phyloP scores from a whole-genome alignment of 2,888 invertebrate species.

The Parnassius smintheus region DNA sequence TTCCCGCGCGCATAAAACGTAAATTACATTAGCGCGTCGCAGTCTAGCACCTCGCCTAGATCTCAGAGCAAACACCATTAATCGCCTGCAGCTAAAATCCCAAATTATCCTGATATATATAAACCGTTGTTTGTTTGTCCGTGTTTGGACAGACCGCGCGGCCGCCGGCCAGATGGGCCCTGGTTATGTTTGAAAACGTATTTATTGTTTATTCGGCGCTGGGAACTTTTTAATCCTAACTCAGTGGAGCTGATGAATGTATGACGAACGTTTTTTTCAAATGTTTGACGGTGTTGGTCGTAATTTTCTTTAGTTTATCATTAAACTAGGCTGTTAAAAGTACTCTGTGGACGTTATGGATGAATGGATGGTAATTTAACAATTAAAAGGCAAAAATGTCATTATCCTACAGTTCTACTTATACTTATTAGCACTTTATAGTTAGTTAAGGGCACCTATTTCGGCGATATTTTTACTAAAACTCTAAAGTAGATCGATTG shows the following conservation, averaged over 20 bases:
- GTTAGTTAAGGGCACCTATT: too few species aligned
- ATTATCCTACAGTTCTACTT: too few species aligned
- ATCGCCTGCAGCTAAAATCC: constrained; percentile 24
- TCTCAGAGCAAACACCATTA: constrained; percentile 29
- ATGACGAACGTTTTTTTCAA: constrained; percentile 2
- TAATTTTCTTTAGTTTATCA: neutral
- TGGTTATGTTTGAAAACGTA: constrained; percentile 19
- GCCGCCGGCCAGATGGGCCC: constrained; percentile 25
- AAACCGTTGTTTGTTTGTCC: constrained; percentile 27
- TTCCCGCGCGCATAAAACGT: neutral
- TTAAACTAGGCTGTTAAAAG: too few species aligned
- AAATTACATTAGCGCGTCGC: constrained; percentile 4
- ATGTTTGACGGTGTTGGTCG: constrained; percentile 1
- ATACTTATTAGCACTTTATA: too few species aligned
- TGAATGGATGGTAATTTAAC: too few species aligned
- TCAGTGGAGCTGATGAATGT: constrained; percentile 3
- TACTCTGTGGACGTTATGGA: too few species aligned
- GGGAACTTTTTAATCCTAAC: constrained; percentile 22
- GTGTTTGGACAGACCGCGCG: constrained; percentile 25
- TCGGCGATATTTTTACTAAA: too few species aligned
- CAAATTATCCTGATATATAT: constrained; percentile 31
- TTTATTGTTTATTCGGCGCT: constrained; percentile 20
- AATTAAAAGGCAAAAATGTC: too few species aligned
- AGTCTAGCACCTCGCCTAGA: constrained; percentile 7
- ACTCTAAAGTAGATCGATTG: too few species aligned